A percentile compares a stretch with the other conserved stretches of the same genome.
Evolutionary conservation across 2,797 vertebrate species (phyloP).

Genomic region (Tragelaphus eurycerus): DNA sequence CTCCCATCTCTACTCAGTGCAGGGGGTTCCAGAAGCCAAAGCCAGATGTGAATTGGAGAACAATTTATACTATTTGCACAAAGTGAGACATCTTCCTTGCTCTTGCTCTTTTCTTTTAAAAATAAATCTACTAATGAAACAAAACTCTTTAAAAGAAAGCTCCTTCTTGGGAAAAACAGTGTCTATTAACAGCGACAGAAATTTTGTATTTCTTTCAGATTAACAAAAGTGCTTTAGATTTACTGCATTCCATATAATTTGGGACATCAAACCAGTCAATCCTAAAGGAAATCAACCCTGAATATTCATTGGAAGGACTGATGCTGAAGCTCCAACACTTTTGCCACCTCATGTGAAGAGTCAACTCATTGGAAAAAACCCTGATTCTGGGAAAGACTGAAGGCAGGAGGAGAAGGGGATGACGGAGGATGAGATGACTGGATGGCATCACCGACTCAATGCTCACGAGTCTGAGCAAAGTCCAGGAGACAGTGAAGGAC

Average conservation of each 20-base stretch:
- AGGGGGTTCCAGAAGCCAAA: not conserved
- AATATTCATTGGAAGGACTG: not conserved
- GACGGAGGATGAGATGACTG: not conserved
- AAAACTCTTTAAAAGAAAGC: conserved; percentile 10
- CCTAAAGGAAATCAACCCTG: not conserved
- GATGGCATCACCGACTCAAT: not conserved
- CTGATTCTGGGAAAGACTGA: not conserved
- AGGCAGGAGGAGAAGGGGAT: not conserved
- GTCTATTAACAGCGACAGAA: not conserved
- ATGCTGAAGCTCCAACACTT: not conserved
- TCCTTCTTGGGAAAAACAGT: not conserved
- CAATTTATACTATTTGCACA: conserved; percentile 46
- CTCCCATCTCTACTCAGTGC: not conserved
- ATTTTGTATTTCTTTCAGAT: not conserved
- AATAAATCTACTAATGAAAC: conserved; percentile 38
- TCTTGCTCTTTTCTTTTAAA: conserved; percentile 32
- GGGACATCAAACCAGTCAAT: not conserved
- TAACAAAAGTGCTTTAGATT: not conserved
- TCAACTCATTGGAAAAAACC: not conserved
- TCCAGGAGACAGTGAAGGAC: not conserved
- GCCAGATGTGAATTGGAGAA: not conserved
- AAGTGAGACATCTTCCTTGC: not conserved
- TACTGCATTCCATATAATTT: not conserved
- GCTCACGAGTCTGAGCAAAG: not conserved
- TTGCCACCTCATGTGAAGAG: not conserved